Conservation (phyloP, 2,797 vertebrate genomes). For the Picus viridis region DNA sequence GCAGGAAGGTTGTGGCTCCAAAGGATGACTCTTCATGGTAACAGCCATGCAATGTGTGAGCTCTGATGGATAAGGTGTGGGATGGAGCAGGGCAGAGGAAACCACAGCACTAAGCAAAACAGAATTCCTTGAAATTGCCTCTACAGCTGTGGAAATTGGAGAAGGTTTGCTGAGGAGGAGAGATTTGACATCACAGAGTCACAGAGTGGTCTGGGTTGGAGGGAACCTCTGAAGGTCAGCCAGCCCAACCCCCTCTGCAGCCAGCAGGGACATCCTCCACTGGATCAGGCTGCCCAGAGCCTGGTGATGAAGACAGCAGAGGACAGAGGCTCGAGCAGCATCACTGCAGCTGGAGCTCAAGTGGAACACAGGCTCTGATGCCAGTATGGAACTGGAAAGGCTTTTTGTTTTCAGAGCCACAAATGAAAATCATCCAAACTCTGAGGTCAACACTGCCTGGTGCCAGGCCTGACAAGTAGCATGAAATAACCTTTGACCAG, state of each 20-base stretch:
- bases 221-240: no score
- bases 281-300: no score
- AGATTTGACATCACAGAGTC: not conserved
- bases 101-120: not conserved
- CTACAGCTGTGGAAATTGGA: not conserved
- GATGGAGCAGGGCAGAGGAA: not conserved
- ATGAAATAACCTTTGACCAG: not conserved
- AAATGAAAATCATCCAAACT: not conserved
- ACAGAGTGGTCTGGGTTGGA: no score
- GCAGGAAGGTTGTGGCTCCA: conserved; percentile 26
- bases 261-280: no score
- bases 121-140: not conserved
- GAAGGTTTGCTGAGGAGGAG: not conserved
- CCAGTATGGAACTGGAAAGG: not conserved
- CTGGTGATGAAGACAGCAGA: not conserved
- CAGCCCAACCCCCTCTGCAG: no score
- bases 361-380: not conserved
- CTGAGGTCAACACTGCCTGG: not conserved
- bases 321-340: not conserved
- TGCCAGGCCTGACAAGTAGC: not conserved
- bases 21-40: not conserved
- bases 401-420: not conserved
- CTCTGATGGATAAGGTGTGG: not conserved
- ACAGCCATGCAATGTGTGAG: not conserved
- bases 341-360: not conserved